Conservation (phyloP, 92 coral and sea anemone species). For the Meandrina meandrites region DNA sequence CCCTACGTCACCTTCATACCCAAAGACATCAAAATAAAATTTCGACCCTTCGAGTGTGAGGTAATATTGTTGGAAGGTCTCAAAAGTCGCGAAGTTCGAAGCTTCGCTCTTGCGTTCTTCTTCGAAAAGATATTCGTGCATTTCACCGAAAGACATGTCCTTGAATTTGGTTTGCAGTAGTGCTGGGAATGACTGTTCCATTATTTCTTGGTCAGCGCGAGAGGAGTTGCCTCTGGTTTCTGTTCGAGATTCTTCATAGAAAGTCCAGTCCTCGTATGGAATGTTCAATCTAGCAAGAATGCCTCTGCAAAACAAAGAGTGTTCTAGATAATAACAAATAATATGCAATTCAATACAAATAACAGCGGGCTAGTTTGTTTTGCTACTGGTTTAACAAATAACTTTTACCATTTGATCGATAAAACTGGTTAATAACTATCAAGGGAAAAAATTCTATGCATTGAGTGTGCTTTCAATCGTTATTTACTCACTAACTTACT, state of each 20-base stretch:
- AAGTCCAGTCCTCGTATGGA: neutral
- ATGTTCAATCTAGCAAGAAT: neutral
- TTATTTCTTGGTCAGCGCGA: neutral
- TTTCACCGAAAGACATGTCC: neutral
- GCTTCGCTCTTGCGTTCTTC: neutral
- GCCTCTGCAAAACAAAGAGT: neutral
- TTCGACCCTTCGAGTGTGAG: slow-evolving; percentile 34
- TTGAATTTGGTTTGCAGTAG: neutral
- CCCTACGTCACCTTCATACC: slow-evolving; percentile 14
- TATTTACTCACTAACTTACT: too few relatives aligned
- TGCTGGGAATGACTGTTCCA: neutral
- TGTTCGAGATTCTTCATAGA: neutral
- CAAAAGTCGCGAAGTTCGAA: neutral
- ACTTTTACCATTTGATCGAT: too few relatives aligned
- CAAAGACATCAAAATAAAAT: slow-evolving; percentile 24
- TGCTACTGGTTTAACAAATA: too few relatives aligned
- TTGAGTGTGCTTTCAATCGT: too few relatives aligned
- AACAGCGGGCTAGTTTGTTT: too few relatives aligned
- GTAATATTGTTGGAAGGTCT: slow-evolving; percentile 5
- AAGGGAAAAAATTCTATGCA: too few relatives aligned
- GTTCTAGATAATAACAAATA: too few relatives aligned
- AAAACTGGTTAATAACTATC: too few relatives aligned
- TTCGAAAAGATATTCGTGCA: neutral
- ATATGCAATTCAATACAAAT: too few relatives aligned
- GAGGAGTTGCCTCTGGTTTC: slow-evolving; percentile 14